A percentile compares a stretch with the other conserved stretches of the same genome.
Evolutionary conservation across 2,888 invertebrate species (phyloP).

Genomic region (Cynaeus angustus): DNA sequence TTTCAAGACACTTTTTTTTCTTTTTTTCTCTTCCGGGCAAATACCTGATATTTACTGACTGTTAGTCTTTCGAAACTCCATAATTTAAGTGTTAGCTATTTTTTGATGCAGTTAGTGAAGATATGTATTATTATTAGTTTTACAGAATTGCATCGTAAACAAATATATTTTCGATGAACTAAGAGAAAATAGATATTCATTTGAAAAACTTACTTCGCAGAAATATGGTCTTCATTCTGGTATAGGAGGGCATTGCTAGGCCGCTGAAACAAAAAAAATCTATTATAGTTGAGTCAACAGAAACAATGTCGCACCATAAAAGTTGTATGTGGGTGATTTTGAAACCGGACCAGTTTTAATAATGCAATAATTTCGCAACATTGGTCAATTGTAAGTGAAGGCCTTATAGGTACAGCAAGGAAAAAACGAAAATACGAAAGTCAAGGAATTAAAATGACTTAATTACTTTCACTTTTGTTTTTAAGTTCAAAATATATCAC

Average conservation of each 20-base stretch:
- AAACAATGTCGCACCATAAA: conserved; percentile 7
- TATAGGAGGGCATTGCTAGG: conserved; percentile 70
- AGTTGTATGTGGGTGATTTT: conserved; percentile 21
- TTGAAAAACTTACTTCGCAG: conserved; percentile 65
- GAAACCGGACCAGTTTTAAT: conserved; percentile 32
- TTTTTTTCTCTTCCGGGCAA: no score
- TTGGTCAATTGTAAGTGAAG: conserved; percentile 11
- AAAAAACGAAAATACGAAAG: conserved; percentile 21
- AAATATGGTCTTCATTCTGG: conserved; percentile 69
- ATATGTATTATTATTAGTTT: no score
- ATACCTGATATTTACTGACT: no score
- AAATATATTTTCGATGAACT: background rate
- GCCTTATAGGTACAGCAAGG: conserved; percentile 6
- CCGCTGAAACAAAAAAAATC: conserved; percentile 63
- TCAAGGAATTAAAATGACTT: conserved; percentile 18
- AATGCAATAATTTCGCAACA: conserved; percentile 29
- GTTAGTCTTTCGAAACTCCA: no score
- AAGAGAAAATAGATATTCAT: background rate
- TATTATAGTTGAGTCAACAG: background rate
- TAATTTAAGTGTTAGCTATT: no score
- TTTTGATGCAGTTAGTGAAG: no score
- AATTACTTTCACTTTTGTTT: conserved; percentile 40
- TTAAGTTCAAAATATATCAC: background rate
- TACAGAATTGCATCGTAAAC: no score
- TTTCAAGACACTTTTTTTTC: no score